Conservation (phyloP, 1,140 invertebrate species). For the Formica selysi region DNA sequence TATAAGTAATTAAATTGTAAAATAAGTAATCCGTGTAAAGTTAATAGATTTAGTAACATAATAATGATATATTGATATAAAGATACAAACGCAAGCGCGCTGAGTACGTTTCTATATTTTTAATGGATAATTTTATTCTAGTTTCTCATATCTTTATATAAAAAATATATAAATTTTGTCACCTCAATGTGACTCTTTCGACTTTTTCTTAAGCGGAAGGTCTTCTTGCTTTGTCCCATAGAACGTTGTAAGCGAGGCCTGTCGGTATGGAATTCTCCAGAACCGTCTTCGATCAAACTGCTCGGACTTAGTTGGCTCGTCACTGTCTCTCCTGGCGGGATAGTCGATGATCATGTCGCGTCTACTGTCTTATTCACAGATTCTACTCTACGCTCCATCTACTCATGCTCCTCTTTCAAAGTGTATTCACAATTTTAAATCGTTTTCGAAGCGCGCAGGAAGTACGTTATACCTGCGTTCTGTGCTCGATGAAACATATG, state of each 20-base stretch:
- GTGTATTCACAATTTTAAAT: constrained; percentile 31
- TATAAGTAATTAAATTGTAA: constrained; percentile 6
- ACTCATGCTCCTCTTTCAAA: constrained; percentile 79
- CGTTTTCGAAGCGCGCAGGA: constrained; percentile 15
- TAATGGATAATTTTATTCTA: neutral
- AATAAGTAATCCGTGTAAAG: neutral
- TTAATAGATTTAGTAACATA: neutral
- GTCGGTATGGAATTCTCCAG: constrained; percentile 88
- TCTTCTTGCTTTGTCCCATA: constrained; percentile 97
- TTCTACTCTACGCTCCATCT: constrained; percentile 67
- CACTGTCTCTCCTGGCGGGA: constrained; percentile 89
- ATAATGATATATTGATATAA: neutral
- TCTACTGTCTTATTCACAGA: constrained; percentile 25
- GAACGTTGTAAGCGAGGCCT: constrained; percentile 95
- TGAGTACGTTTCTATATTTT: neutral
- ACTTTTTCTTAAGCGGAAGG: constrained; percentile 95
- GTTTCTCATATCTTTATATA: too few relatives aligned
- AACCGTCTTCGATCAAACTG: constrained; percentile 90
- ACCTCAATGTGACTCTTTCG: constrained; percentile 88
- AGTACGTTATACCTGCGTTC: constrained; percentile 36
- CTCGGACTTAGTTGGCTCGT: constrained; percentile 91
- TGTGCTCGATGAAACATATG: constrained; percentile 21
- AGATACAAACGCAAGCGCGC: neutral
- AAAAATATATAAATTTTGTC: constrained; percentile 47
- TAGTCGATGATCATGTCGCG: constrained; percentile 36